Evolutionary conservation across 2,113 vertebrate genomes (phyloP).

Genomic region (Rhinolophus sinicus): DNA sequence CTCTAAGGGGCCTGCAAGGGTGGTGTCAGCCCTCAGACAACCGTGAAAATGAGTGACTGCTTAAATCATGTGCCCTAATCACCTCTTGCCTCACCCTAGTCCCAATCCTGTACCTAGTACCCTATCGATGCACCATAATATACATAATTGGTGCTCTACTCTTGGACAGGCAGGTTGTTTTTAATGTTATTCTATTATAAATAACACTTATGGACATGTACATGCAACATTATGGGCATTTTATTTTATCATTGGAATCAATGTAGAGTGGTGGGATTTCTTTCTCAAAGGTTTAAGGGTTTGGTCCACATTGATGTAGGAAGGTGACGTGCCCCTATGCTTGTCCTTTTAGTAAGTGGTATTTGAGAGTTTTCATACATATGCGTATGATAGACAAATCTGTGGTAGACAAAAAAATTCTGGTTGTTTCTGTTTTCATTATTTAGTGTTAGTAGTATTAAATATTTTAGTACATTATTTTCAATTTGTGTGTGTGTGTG

Average conservation of each 20-base stretch:
- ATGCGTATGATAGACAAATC: neutral
- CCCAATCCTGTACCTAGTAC: neutral
- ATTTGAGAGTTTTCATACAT: neutral
- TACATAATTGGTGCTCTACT: neutral
- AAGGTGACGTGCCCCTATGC: neutral
- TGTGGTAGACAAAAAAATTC: neutral
- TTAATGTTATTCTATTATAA: neutral
- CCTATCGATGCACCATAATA: too few relatives aligned
- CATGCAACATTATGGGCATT: neutral
- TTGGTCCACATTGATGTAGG: neutral
- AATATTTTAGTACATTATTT: constrained; percentile 5
- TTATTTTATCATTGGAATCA: neutral
- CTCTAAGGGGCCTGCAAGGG: neutral
- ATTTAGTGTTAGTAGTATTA: neutral
- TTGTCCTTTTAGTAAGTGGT: neutral
- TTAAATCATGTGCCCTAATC: neutral
- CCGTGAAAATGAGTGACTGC: neutral
- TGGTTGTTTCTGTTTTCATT: neutral
- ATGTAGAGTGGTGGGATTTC: neutral
- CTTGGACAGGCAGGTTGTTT: neutral
- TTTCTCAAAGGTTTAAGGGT: neutral
- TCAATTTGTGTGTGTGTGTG: neutral
- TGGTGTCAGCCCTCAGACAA: neutral
- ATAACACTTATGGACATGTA: neutral
- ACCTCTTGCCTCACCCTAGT: neutral